phyloP scores from a whole-genome alignment of 2,797 vertebrate genomes.

The Rhinichthys osculus region DNA sequence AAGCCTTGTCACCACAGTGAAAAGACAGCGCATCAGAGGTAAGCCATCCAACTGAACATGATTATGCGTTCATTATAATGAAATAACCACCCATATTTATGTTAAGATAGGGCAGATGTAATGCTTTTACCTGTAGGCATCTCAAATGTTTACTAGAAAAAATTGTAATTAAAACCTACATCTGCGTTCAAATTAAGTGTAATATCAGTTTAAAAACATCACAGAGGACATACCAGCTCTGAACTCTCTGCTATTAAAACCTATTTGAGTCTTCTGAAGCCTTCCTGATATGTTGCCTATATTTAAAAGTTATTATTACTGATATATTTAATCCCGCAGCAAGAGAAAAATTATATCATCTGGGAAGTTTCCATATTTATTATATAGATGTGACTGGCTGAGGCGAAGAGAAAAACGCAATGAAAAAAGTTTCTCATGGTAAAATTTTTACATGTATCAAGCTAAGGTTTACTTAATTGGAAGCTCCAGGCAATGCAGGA shows the following conservation, averaged over 20 bases:
- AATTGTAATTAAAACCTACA: conserved; percentile 75
- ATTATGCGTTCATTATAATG: conserved; percentile 63
- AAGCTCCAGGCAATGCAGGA: conserved; percentile 98
- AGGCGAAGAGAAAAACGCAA: conserved; percentile 59
- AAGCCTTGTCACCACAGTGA: conserved; percentile 48
- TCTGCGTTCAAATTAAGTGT: conserved; percentile 73
- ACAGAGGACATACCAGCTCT: conserved; percentile 59
- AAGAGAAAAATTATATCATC: conserved; percentile 91
- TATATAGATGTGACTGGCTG: conserved; percentile 93
- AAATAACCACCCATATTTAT: conserved; percentile 57
- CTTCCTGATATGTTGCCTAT: conserved; percentile 87
- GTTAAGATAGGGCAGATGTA: conserved; percentile 62
- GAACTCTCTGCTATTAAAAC: conserved; percentile 70
- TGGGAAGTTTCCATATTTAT: conserved; percentile 94
- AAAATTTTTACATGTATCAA: conserved; percentile 99
- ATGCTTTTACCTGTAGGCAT: conserved; percentile 69
- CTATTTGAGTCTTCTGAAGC: conserved; percentile 83
- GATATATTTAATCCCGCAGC: conserved; percentile 97
- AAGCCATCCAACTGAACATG: conserved; percentile 37
- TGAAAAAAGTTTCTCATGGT: conserved; percentile 89
- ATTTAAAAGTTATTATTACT: conserved; percentile 97
- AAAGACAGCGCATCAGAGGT: conserved; percentile 42
- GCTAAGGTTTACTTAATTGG: conserved; percentile 99
- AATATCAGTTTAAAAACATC: conserved; percentile 69
- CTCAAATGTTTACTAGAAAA: conserved; percentile 72